Evolutionary conservation across 2,797 vertebrate species (phyloP).

Genomic region (Pachyuromys duprasi): DNA sequence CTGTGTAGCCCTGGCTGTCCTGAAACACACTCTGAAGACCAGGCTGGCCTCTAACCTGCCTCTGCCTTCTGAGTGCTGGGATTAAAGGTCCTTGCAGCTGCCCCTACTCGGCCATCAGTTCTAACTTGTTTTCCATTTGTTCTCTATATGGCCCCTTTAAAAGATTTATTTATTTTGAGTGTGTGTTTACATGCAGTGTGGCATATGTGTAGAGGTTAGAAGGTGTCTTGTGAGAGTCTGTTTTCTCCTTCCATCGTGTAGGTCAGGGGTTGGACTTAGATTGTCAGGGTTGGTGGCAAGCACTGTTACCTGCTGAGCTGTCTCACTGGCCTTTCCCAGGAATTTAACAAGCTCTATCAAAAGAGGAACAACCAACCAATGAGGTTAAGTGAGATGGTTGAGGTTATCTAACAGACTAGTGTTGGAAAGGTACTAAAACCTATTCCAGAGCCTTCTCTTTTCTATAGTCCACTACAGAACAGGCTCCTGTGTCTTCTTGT

Average conservation of each 20-base stretch:
- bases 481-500: neutral
- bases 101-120: neutral
- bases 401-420: neutral
- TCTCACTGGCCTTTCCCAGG: neutral
- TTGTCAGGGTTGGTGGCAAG: neutral
- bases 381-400: slow-evolving; percentile 16
- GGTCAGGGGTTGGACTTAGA: neutral
- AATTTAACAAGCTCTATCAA: slow-evolving; percentile 29
- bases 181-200: neutral
- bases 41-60: neutral
- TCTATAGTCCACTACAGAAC: neutral
- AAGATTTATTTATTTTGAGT: neutral
- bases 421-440: neutral
- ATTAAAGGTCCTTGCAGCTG: too few species aligned
- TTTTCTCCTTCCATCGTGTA: neutral
- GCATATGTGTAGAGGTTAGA: neutral
- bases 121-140: neutral
- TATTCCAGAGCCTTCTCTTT: neutral
- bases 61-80: neutral
- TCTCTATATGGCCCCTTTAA: neutral
- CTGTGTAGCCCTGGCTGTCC: neutral
- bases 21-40: neutral
- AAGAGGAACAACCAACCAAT: neutral
- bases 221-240: neutral
- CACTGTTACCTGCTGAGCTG: neutral